These are phyloP conservation scores for Platichthys stellatus DNA, from an alignment of 2,113 vertebrate genomes.

Conservation along the genomic window DNA sequence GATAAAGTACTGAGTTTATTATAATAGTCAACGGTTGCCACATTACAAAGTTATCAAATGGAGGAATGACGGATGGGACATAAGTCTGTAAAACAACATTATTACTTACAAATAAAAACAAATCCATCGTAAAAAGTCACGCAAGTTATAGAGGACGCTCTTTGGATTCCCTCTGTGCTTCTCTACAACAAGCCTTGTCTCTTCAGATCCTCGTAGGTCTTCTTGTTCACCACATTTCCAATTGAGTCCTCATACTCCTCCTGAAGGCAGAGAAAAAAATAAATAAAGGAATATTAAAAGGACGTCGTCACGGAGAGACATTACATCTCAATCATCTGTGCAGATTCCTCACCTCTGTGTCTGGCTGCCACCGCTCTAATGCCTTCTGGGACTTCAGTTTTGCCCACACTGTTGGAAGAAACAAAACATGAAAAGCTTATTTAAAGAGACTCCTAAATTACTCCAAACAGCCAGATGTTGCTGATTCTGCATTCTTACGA, in stretches of 20 bases:
- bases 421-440: slow-evolving; percentile 1
- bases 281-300: neutral
- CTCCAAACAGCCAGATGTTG: neutral
- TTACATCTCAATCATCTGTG: too few relatives aligned
- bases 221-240: slow-evolving; percentile 98
- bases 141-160: slow-evolving; percentile 8
- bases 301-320: accelerated
- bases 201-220: slow-evolving; percentile 98
- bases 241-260: slow-evolving; percentile 99
- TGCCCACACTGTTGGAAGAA: slow-evolving; percentile 89
- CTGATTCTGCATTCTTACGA: slow-evolving; percentile 74
- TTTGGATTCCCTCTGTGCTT: neutral
- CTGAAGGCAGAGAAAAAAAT: slow-evolving; percentile 68
- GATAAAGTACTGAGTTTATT: slow-evolving; percentile 73
- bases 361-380: slow-evolving; percentile 96
- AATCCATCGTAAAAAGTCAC: neutral
- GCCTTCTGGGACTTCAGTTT: slow-evolving; percentile 98
- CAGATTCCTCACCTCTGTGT: slow-evolving; percentile 89
- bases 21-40: slow-evolving; percentile 39
- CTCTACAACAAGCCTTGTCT: slow-evolving; percentile 93
- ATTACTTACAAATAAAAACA: slow-evolving; percentile 56
- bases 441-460: neutral
- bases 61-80: neutral
- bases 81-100: slow-evolving; percentile 50
- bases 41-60: slow-evolving; percentile 54